Evolutionary conservation across 2,888 invertebrate genomes (phyloP), one percentile per base, ranked within the genome.

Genomic region (Camponotus fellah): DNA sequence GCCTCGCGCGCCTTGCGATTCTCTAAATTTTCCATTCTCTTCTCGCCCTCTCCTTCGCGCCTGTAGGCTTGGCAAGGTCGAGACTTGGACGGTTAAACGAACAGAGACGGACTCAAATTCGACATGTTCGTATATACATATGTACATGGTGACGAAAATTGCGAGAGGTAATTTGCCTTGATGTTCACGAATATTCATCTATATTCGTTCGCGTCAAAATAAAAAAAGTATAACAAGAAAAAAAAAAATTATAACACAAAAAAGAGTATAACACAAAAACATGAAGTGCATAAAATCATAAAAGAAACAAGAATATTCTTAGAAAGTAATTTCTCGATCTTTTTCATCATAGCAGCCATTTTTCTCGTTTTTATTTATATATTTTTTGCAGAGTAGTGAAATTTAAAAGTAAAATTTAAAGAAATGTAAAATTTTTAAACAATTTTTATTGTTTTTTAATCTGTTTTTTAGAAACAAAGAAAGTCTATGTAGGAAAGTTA

Each of bases 21-120:
- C 66, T 34, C 71, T 66, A 90, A 88, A 90, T 88, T 89, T 90
- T 89, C 88, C 89, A 87, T 88, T 89, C 88, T 32, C 64, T 62
- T 26, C 40, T 68, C 53, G 17, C 68, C n/a, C 26, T 69, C n/a
- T 43, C 43, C 56, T 77, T 77, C 43, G 6, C 69, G 32, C 43
- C 32, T 32, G 1, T 37, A 9, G 14, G n/a, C 37, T 10, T 17
- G 40, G n/a, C 77, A 77, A 77, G 77, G 77, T 68, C 77, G 56
- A 14, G 56, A 34, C 58, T 21, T 21, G 21, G 21, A 26, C 32
- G n/a, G 12, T 14, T 14, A 46, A n/a, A 43, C 43, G 64, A 14
- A 72, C 40, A 53, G 21, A 43, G 32, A 21, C 26, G 65, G 68
- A 68, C 40, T 68, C 37, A 21, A 37, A 37, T 53, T 8, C 2